Conservation (phyloP, 1,140 invertebrate genomes). For the Gryllus bimaculatus region DNA sequence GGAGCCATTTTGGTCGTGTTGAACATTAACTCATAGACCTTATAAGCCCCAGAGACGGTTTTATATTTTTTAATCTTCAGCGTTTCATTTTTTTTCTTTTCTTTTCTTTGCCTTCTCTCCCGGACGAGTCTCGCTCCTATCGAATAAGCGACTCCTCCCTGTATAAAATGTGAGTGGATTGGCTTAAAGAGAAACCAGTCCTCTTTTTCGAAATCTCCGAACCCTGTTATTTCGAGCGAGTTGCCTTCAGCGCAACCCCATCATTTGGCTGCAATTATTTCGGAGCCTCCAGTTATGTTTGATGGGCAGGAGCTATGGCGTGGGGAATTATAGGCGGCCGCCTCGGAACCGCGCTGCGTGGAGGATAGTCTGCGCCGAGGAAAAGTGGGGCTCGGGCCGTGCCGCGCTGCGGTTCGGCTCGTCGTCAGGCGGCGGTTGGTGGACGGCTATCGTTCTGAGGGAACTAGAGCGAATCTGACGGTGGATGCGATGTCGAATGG, state of each 20-base stretch:
- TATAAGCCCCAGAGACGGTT: background rate
- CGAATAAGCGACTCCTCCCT: constrained; percentile 10
- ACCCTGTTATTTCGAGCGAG: constrained; percentile 19
- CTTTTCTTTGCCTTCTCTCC: background rate
- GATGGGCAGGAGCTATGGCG: constrained; percentile 14
- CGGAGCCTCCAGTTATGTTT: constrained; percentile 19
- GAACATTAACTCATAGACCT: constrained; percentile 4
- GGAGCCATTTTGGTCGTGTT: constrained; percentile 7
- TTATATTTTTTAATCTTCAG: background rate
- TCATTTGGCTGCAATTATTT: constrained; percentile 21
- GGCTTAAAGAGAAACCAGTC: constrained; percentile 16
- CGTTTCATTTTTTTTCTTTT: background rate
- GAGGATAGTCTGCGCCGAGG: background rate
- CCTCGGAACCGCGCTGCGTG: background rate
- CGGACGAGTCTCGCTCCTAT: background rate
- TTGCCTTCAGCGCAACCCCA: constrained; percentile 18
- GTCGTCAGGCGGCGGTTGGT: too few relatives aligned
- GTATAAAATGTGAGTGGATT: constrained; percentile 14
- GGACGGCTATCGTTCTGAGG: too few relatives aligned
- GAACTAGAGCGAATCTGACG: too few relatives aligned
- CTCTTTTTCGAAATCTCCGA: constrained; percentile 15
- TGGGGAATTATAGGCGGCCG: constrained; percentile 10
- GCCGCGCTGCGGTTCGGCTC: too few relatives aligned
- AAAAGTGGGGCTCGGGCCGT: background rate
- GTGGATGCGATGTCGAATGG: too few relatives aligned